Conservation (phyloP, 2,113 vertebrate genomes). For the Sturnus vulgaris region DNA sequence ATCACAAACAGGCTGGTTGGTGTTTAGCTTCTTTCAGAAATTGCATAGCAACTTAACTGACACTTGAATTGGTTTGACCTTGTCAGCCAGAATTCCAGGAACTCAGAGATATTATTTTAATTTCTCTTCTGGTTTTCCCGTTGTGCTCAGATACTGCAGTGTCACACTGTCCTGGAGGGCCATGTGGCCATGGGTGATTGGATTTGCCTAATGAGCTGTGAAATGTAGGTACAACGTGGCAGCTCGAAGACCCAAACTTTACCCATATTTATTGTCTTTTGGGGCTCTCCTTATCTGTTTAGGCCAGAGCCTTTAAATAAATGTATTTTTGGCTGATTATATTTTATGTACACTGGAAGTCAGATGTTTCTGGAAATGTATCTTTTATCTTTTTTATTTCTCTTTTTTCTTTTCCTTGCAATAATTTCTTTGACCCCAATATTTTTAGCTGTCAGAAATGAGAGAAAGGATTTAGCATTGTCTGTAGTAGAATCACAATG, state of each 20-base stretch:
- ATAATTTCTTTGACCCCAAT: constrained; percentile 23
- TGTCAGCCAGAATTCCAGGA: neutral
- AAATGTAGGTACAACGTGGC: constrained; percentile 1
- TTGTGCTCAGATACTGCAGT: neutral
- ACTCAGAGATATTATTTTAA: constrained; percentile 6
- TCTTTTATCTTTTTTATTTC: neutral
- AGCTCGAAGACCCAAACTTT: neutral
- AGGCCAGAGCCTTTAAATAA: constrained; percentile 6
- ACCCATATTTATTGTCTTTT: neutral
- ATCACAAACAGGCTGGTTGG: neutral
- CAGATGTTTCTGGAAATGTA: neutral
- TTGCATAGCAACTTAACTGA: neutral
- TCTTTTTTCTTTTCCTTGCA: neutral
- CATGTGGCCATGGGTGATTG: neutral
- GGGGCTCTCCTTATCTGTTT: constrained; percentile 5
- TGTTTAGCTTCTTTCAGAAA: neutral
- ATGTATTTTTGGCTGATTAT: neutral
- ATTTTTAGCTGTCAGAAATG: constrained; percentile 15
- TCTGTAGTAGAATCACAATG: neutral
- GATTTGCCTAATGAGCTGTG: constrained; percentile 38
- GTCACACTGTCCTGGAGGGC: neutral
- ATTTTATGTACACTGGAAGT: neutral
- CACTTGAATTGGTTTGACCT: neutral
- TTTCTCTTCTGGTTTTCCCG: neutral
- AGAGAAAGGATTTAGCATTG: neutral